These are phyloP conservation scores for Aphodius granarius DNA, from an alignment of 2,888 invertebrate species.

Conservation along the genomic window DNA sequence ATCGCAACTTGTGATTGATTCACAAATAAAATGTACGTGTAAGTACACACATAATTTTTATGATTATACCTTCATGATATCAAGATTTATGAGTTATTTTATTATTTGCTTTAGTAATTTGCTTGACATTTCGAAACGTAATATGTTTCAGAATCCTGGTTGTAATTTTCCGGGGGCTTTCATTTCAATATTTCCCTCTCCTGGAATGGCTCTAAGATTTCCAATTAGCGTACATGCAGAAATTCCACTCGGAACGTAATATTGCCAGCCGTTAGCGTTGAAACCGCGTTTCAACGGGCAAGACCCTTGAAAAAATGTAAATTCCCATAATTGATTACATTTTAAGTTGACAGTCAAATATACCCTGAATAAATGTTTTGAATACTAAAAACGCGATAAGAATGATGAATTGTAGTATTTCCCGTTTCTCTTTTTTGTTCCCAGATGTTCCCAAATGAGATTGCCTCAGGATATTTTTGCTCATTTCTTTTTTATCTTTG, in stretches of 20 bases:
- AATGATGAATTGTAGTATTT: conserved; percentile 7
- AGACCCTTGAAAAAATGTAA: conserved; percentile 2
- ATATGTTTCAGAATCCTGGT: neutral
- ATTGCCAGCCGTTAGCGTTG: neutral
- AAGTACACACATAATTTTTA: too few relatives aligned
- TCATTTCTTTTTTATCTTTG: neutral
- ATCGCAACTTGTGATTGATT: neutral
- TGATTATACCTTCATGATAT: too few relatives aligned
- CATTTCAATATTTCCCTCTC: neutral
- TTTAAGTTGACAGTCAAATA: conserved; percentile 11
- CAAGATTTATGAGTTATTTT: neutral
- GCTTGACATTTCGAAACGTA: neutral
- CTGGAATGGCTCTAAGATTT: neutral
- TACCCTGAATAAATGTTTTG: conserved; percentile 7
- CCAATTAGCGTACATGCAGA: neutral
- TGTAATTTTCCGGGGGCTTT: neutral
- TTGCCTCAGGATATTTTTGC: neutral
- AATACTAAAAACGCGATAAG: conserved; percentile 12
- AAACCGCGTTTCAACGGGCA: neutral
- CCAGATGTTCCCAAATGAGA: neutral
- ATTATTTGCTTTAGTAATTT: neutral
- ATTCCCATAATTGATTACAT: conserved; percentile 12
- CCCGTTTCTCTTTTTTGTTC: neutral
- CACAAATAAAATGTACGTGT: neutral
- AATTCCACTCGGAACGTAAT: neutral